Conservation (phyloP, 2,797 vertebrate genomes). For the Mastacembelus armatus region DNA sequence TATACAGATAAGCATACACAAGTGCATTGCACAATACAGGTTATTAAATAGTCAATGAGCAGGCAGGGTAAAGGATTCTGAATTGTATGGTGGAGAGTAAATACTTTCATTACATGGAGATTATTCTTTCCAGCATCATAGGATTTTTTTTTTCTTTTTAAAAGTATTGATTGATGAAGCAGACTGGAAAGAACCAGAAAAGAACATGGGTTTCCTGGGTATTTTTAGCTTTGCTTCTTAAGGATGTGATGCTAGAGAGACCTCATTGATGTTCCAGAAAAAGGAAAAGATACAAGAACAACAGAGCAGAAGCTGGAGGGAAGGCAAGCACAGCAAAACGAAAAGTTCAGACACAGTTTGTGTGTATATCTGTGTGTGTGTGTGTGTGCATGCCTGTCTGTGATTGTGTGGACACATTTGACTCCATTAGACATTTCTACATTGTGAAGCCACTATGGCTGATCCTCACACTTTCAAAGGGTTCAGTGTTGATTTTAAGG, state of each 20-base stretch:
- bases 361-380: not conserved
- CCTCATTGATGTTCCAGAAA: slow-evolving; percentile 59
- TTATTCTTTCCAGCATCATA: slow-evolving; percentile 5
- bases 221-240: slow-evolving; percentile 62
- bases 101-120: slow-evolving; percentile 6
- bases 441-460: too few species aligned
- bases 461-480: too few species aligned
- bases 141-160: not conserved
- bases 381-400: not conserved
- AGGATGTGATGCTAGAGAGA: slow-evolving; percentile 50
- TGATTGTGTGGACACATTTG: not conserved
- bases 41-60: slow-evolving; percentile 12
- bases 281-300: slow-evolving; percentile 24
- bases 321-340: slow-evolving; percentile 37
- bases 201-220: slow-evolving; percentile 45
- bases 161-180: slow-evolving; percentile 49
- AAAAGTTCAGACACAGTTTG: slow-evolving; percentile 12
- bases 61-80: not conserved
- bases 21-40: not conserved
- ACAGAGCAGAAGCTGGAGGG: slow-evolving; percentile 30
- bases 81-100: not conserved
- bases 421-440: too few species aligned
- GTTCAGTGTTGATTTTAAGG: too few species aligned
- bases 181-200: too few species aligned
- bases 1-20: not conserved